Conservation (phyloP, 2,797 vertebrate species). For the Eleutherodactylus coqui region DNA sequence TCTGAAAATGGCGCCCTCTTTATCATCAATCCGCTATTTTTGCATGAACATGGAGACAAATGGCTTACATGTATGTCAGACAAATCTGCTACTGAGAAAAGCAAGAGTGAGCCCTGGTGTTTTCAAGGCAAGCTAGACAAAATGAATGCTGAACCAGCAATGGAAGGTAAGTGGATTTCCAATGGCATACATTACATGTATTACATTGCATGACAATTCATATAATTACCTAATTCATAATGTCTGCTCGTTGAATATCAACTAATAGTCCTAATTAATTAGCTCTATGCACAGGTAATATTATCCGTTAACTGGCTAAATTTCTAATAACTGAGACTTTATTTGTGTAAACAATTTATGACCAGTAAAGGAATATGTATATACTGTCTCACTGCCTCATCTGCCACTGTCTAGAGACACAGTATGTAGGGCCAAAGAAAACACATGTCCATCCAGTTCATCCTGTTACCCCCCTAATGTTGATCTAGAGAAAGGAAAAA, state of each 20-base stretch:
- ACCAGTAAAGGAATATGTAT: no score
- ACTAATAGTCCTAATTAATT: background rate
- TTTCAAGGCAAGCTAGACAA: background rate
- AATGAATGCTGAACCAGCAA: background rate
- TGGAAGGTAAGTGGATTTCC: conserved; percentile 22
- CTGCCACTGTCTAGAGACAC: no score
- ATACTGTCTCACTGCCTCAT: no score
- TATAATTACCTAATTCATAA: background rate
- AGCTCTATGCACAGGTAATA: no score
- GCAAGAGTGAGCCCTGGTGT: conserved; percentile 32
- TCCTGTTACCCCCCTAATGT: no score
- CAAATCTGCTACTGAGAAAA: conserved; percentile 12
- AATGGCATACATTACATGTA: background rate
- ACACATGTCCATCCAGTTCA: no score
- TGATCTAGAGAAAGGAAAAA: no score
- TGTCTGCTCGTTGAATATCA: background rate
- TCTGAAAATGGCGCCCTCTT: conserved; percentile 78
- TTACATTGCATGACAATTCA: background rate
- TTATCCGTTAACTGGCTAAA: no score
- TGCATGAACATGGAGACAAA: conserved; percentile 80
- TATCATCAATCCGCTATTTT: conserved; percentile 84
- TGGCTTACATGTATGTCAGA: conserved; percentile 72
- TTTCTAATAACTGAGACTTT: no score
- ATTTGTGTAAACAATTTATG: no score
- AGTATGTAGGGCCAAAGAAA: no score